Evolutionary conservation across 2,888 invertebrate genomes (phyloP).

Genomic region (Sarcophaga rosellei): DNA sequence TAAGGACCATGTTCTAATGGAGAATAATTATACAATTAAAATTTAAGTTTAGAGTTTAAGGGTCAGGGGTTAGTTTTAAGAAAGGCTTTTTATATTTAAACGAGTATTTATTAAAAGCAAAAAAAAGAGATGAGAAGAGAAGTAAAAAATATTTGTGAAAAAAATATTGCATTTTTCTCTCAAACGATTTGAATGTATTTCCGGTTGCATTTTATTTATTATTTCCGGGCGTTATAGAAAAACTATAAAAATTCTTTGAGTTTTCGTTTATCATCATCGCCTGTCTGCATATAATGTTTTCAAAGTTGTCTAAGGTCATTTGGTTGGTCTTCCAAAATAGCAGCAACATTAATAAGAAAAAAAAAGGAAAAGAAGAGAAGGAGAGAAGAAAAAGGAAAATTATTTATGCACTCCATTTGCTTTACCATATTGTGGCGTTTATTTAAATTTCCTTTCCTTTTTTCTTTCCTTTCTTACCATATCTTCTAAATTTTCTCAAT

Average conservation of each 20-base stretch:
- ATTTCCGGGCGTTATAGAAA: neutral
- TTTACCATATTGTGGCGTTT: conserved; percentile 59
- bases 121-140: neutral
- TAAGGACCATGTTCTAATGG: conserved; percentile 58
- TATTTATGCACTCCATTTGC: conserved; percentile 46
- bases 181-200: conserved; percentile 51
- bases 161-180: neutral
- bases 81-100: neutral
- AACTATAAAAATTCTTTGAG: neutral
- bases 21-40: neutral
- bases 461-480: too few relatives aligned
- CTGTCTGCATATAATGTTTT: neutral
- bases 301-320: conserved; percentile 55
- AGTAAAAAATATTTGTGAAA: neutral
- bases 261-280: neutral
- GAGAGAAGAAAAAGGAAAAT: neutral
- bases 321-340: neutral
- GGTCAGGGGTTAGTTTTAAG: neutral
- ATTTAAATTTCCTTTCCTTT: conserved; percentile 41
- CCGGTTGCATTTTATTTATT: conserved; percentile 28
- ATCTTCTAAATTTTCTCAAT: conserved; percentile 19
- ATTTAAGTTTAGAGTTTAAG: neutral
- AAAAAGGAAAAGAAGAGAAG: too few relatives aligned
- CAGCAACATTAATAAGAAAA: neutral
- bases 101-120: neutral